Conservation (phyloP, 2,888 invertebrate genomes). For the Conistra vaccinii region DNA sequence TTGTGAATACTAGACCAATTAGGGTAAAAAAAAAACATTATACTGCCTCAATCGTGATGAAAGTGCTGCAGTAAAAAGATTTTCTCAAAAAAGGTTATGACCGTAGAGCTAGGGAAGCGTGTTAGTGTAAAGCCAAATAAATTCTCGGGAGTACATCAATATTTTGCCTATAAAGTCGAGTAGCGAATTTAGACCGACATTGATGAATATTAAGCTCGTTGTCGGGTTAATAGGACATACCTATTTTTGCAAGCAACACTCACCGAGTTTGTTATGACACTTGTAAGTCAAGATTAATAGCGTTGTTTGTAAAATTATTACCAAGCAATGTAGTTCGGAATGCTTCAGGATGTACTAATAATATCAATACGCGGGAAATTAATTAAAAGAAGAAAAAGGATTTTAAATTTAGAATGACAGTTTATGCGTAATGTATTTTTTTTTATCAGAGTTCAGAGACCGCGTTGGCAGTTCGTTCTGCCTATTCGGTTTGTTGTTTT, state of each 20-base stretch:
- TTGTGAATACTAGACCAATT: no score
- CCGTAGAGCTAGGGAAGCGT: not conserved
- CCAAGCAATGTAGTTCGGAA: constrained; percentile 24
- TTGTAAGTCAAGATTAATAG: constrained; percentile 51
- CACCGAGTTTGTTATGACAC: constrained; percentile 45
- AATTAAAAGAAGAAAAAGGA: constrained; percentile 15
- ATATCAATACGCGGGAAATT: constrained; percentile 29
- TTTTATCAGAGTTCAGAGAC: constrained; percentile 49
- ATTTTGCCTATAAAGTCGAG: not conserved
- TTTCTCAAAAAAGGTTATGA: not conserved
- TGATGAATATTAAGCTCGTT: constrained; percentile 25
- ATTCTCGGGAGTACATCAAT: not conserved
- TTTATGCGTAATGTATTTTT: constrained; percentile 36
- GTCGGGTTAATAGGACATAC: constrained; percentile 38
- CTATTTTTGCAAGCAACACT: constrained; percentile 30
- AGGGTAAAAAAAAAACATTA: no score
- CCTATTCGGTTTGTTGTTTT: constrained; percentile 9
- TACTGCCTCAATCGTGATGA: not conserved
- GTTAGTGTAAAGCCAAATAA: not conserved
- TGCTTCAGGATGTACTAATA: constrained; percentile 22
- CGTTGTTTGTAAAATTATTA: constrained; percentile 43
- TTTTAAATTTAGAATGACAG: constrained; percentile 40
- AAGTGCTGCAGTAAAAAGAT: not conserved
- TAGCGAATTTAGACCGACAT: not conserved
- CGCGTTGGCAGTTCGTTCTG: constrained; percentile 25